Conservation (phyloP, 2,113 vertebrate species). For the Ia io region DNA sequence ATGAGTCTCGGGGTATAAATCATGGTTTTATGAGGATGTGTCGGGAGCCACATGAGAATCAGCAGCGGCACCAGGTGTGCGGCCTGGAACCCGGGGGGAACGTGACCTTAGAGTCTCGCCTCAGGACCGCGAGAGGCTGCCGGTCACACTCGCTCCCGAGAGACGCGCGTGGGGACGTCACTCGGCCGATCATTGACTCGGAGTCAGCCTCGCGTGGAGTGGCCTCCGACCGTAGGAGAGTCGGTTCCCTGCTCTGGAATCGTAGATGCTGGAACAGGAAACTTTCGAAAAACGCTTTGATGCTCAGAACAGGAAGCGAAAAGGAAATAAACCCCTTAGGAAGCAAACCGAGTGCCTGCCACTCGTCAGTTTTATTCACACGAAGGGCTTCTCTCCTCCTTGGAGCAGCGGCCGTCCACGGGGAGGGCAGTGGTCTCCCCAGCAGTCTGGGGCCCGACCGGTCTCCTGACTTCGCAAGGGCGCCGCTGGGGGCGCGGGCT, state of each 20-base stretch:
- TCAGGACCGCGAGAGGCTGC: too few species aligned
- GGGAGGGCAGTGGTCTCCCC: too few species aligned
- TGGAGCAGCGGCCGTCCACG: too few species aligned
- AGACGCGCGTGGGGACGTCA: too few species aligned
- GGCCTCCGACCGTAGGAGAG: conserved; percentile 52
- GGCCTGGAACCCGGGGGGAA: not conserved
- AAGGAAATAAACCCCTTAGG: conserved; percentile 44
- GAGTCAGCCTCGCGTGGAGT: conserved; percentile 44
- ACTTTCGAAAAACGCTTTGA: conserved; percentile 62
- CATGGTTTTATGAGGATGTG: not conserved
- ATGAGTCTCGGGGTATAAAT: not conserved
- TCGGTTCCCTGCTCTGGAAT: conserved; percentile 53
- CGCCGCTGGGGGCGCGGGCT: too few species aligned
- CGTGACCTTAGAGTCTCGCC: too few species aligned
- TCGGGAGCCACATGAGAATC: not conserved
- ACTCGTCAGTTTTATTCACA: conserved; percentile 42
- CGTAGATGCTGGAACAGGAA: conserved; percentile 48
- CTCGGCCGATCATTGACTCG: too few species aligned
- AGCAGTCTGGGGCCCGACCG: too few species aligned
- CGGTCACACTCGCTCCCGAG: too few species aligned
- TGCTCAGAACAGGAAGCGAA: conserved; percentile 56
- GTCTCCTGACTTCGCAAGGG: too few species aligned
- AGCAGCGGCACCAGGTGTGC: conserved; percentile 14
- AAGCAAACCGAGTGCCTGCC: conserved; percentile 57
- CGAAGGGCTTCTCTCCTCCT: not conserved